Percentiles rank a stretch among this genome's conserved stretches.
Evolutionary conservation across 2,888 invertebrate genomes (phyloP).

Genomic region (Ectemnius continuus): DNA sequence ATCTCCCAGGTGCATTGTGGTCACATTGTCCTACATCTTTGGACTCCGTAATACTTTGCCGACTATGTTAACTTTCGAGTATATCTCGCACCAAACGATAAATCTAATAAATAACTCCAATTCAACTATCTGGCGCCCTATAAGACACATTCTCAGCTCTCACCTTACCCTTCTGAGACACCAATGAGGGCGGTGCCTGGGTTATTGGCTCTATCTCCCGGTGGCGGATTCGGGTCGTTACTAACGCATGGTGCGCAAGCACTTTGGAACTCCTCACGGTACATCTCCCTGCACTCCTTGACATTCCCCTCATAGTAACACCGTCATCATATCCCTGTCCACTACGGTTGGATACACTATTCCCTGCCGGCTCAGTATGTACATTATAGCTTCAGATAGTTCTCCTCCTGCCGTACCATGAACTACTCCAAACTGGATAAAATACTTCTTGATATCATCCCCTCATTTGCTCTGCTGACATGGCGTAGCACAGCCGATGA

Average conservation of each 20-base stretch:
- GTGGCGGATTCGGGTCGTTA: conserved; percentile 24
- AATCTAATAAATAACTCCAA: conserved; percentile 14
- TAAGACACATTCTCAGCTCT: conserved; percentile 19
- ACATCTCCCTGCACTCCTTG: conserved; percentile 36
- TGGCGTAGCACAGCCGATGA: conserved; percentile 31
- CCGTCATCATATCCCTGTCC: conserved; percentile 45
- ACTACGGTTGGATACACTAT: conserved; percentile 29
- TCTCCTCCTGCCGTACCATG: conserved; percentile 35
- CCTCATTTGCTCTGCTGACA: conserved; percentile 27
- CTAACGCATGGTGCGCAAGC: conserved; percentile 28
- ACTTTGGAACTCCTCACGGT: conserved; percentile 31
- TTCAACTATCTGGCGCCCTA: conserved; percentile 15
- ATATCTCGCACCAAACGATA: conserved; percentile 24
- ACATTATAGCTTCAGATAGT: conserved; percentile 29
- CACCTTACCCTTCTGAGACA: conserved; percentile 26
- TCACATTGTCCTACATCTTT: conserved; percentile 32
- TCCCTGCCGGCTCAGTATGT: conserved; percentile 25
- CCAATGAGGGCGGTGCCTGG: conserved; percentile 27
- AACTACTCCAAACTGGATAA: conserved; percentile 32
- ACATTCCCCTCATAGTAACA: conserved; percentile 37
- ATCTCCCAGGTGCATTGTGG: conserved; percentile 28
- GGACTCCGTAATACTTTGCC: conserved; percentile 30
- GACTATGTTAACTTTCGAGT: conserved; percentile 25
- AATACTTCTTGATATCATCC: conserved; percentile 32
- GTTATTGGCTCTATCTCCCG: conserved; percentile 29